Evolutionary conservation across 2,113 vertebrate genomes (phyloP).

Genomic region (Brachypteracias leptosomus): DNA sequence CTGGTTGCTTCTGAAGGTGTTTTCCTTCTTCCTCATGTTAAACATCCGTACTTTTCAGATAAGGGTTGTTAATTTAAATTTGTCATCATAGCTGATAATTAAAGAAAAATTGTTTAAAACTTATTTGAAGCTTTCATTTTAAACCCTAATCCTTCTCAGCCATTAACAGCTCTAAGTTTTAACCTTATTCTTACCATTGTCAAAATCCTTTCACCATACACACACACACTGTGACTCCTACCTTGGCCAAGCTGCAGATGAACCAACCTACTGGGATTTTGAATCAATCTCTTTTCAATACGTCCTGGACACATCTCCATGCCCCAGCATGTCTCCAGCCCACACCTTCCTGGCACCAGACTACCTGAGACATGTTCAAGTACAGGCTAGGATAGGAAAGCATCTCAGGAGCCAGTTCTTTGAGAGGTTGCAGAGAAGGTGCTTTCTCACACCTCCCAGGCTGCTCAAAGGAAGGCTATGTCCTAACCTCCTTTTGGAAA

Average conservation of each 20-base stretch:
- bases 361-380: background rate
- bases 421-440: background rate
- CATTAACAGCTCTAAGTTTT: background rate
- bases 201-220: background rate
- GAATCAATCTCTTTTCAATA: background rate
- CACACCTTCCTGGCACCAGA: background rate
- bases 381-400: background rate
- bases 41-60: background rate
- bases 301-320: background rate
- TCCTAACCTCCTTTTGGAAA: background rate
- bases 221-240: background rate
- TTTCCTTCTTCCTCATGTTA: slow-evolving; percentile 20
- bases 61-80: background rate
- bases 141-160: background rate
- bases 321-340: background rate
- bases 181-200: background rate
- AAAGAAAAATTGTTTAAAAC: background rate
- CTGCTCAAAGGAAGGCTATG: background rate
- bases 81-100: background rate
- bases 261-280: background rate
- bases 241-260: background rate
- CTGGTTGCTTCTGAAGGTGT: slow-evolving; percentile 30
- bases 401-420: background rate
- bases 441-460: background rate
- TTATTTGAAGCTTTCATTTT: background rate